Evolutionary conservation across 2,113 vertebrate genomes (phyloP).

Genomic region (Papio anubis): DNA sequence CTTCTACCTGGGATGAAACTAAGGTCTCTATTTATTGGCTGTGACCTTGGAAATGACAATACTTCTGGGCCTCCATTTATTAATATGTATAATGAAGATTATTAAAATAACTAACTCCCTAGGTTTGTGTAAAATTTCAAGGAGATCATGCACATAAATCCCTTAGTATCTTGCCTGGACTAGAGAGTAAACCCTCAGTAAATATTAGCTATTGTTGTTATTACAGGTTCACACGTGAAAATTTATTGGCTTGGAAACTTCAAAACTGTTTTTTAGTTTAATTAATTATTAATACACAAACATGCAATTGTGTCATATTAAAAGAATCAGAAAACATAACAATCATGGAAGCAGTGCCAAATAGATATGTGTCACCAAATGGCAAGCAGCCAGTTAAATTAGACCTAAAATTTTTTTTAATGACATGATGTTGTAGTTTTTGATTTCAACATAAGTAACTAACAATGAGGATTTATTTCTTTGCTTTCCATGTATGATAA

Average conservation of each 20-base stretch:
- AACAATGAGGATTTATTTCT: not conserved
- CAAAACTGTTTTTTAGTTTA: not conserved
- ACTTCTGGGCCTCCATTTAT: not conserved
- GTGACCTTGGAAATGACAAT: not conserved
- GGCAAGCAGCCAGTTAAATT: not conserved
- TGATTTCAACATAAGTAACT: not conserved
- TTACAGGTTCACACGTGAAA: not conserved
- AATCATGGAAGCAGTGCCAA: not conserved
- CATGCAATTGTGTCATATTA: not conserved
- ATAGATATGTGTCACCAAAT: not conserved
- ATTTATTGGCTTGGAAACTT: not conserved
- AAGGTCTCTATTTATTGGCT: not conserved
- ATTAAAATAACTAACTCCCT: not conserved
- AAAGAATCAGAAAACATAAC: not conserved
- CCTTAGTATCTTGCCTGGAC: not conserved
- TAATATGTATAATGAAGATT: not conserved
- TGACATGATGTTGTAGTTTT: not conserved
- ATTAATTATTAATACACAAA: not conserved
- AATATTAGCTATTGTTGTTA: not conserved
- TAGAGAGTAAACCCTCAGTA: not conserved
- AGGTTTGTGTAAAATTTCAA: not conserved
- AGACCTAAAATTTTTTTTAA: not conserved
- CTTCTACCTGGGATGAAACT: not conserved
- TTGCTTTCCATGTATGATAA: not conserved
- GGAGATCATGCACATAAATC: not conserved